Evolutionary conservation across 2,113 vertebrate species (phyloP), one percentile per base, ranked within the genome.

Genomic region (Brachyhypopomus occidentalis): DNA sequence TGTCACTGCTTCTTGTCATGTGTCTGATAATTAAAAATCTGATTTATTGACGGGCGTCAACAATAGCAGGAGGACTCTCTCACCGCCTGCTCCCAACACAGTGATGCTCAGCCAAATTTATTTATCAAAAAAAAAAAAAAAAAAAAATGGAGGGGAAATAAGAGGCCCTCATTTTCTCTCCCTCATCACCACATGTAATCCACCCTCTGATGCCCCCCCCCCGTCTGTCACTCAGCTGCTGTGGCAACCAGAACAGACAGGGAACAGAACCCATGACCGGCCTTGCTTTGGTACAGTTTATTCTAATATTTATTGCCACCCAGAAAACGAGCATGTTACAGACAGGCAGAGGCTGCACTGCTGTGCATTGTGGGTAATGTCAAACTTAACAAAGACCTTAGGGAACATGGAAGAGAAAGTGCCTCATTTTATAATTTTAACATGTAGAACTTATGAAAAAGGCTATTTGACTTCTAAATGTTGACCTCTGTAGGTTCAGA

Each of bases 21-120:
- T 93, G 88, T 95, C 94, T 89, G 90, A 96, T 95, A 95, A 95
- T 96, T 95, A 96, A 95, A 88, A 95, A 94, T 94, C 93, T 89
- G 94, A 95, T 95, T 95, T 95, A 96, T 94, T 93, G 94, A 95
- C 93, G 91, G 93, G 90, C 91, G 89, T 92, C 87, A 88, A 89
- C 90, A 91, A 92, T 91, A 90, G 84, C 87, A 63, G 80, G 82
- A 86, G 92, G 87, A 86, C 91, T 84, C 89, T 78, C 27, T 63
- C 30, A 34, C 75, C 20, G 75, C 60, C 76, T 92, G 90, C 92
- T 93, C 92, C 88, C 93, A 91, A 92, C 93, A 94, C 94, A 52
- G 45, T 14, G 45, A 52, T 52, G 92, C 94, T 92, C 91, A 94
- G 94, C 93, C 93, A 93, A 94, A 94, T 93, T 95, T 94, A 92